Evolutionary conservation across 2,888 invertebrate genomes (phyloP).

Genomic region (Campoplex nolae): DNA sequence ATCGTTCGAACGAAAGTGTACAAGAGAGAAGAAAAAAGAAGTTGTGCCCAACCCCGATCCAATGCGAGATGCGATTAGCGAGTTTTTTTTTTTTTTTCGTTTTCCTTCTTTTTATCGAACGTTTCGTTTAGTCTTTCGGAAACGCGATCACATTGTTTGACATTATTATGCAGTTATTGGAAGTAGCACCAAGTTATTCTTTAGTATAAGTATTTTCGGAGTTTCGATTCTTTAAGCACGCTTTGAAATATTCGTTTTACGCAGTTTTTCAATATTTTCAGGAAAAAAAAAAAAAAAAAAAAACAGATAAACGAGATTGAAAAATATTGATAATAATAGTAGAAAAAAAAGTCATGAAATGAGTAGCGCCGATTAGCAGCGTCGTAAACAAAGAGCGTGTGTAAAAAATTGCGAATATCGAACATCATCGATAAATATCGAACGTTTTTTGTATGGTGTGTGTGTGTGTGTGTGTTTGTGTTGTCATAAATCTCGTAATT

Average conservation of each 20-base stretch:
- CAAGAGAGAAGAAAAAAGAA: background rate
- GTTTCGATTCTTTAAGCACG: conserved; percentile 1
- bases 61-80: conserved; percentile 12
- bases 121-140: conserved; percentile 10
- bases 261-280: background rate
- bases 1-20: background rate
- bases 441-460: background rate
- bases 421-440: conserved; percentile 16
- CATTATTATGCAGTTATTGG: conserved; percentile 60
- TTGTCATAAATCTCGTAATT: conserved; percentile 2
- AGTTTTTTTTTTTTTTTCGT: conserved; percentile 1
- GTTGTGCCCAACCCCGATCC: conserved; percentile 30
- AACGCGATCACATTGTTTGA: conserved; percentile 38
- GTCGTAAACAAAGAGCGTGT: background rate
- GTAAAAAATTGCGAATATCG: conserved; percentile 1
- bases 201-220: conserved; percentile 48
- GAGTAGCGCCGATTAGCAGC: background rate
- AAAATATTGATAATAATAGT: background rate
- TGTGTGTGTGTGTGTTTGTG: background rate
- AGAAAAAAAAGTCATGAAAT: background rate
- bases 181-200: conserved; percentile 67
- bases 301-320: background rate
- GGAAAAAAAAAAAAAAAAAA: background rate
- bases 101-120: background rate
- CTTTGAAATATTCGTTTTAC: background rate